Evolutionary conservation across 2,888 invertebrate genomes (phyloP).

Genomic region (Tenthredo distinguenda): DNA sequence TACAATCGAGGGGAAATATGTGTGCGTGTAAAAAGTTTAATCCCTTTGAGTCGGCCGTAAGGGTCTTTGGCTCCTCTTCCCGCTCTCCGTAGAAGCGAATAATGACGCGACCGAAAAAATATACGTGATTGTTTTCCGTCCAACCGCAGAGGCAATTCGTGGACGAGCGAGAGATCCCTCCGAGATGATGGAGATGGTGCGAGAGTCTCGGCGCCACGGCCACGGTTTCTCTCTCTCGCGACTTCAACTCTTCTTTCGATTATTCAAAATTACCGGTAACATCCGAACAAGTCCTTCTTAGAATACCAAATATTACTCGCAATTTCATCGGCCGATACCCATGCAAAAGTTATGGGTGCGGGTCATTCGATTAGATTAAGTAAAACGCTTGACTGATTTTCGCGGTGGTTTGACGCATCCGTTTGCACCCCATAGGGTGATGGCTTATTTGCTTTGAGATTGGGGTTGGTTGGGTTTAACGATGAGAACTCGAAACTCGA

Average conservation of each 20-base stretch:
- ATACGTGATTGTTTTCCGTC: conserved; percentile 70
- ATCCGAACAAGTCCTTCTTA: not conserved
- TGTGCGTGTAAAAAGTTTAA: conserved; percentile 66
- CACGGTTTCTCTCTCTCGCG: not conserved
- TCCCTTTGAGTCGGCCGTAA: conserved; percentile 55
- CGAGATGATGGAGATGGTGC: conserved; percentile 55
- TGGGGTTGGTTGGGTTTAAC: not conserved
- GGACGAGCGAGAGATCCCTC: conserved; percentile 51
- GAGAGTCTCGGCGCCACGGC: conserved; percentile 18
- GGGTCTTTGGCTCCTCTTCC: conserved; percentile 38
- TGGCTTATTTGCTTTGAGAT: not conserved
- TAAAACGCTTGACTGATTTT: not conserved
- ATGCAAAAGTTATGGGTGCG: not conserved
- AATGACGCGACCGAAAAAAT: conserved; percentile 66
- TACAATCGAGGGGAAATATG: not conserved
- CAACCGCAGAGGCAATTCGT: conserved; percentile 71
- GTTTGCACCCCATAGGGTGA: not conserved
- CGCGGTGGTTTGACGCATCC: not conserved
- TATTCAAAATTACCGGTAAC: conserved; percentile 19
- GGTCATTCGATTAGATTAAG: not conserved
- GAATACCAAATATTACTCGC: not conserved
- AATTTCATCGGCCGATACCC: not conserved
- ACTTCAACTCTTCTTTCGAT: conserved; percentile 25
- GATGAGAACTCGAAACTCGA: not conserved
- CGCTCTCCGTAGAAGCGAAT: conserved; percentile 59